phyloP scores from a whole-genome alignment of 2,113 vertebrate genomes.

The Buteo buteo region DNA sequence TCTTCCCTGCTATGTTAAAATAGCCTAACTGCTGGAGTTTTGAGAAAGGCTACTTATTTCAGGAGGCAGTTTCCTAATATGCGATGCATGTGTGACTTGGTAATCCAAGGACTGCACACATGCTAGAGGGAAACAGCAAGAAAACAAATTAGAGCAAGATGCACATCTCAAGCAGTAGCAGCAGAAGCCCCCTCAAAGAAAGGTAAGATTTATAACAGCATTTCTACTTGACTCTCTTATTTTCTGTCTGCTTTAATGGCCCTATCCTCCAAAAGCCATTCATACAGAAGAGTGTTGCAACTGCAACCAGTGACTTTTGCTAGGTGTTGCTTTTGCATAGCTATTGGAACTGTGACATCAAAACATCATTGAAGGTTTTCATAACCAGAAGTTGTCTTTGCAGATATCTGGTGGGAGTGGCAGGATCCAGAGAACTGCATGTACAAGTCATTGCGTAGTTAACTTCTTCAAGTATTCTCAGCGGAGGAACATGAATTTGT shows the following conservation, averaged over 20 bases:
- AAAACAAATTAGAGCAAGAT: background rate
- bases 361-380: background rate
- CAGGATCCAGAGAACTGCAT: background rate
- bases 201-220: background rate
- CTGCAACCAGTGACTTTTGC: background rate
- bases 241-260: background rate
- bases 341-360: background rate
- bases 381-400: background rate
- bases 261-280: background rate
- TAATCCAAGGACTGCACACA: background rate
- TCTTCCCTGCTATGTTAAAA: background rate
- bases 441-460: background rate
- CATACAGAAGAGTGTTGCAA: background rate
- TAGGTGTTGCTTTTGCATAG: background rate
- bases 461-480: background rate
- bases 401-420: background rate
- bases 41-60: background rate
- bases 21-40: background rate
- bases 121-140: background rate
- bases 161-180: background rate
- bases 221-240: background rate
- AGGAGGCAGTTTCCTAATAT: background rate
- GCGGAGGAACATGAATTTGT: background rate
- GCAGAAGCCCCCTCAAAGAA: background rate
- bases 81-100: background rate